These are phyloP conservation scores for Stictocephala bisonia DNA, from an alignment of 2,888 invertebrate species.

Conservation along the genomic window DNA sequence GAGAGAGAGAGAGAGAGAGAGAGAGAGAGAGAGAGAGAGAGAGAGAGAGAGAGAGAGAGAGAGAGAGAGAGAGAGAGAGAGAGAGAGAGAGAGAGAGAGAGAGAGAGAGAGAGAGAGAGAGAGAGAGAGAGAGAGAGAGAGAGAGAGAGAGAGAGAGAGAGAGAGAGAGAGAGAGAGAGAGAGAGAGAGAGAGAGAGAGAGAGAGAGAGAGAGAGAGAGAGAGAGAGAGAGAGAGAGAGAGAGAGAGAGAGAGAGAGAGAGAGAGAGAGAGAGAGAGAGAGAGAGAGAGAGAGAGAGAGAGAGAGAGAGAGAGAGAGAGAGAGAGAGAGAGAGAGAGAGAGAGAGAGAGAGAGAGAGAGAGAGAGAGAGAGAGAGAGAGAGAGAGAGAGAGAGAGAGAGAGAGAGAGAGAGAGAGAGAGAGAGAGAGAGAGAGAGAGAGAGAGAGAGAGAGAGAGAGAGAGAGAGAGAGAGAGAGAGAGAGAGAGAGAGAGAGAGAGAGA, in stretches of 20 bases:
- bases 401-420: not conserved
- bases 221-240: not conserved
- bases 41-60: not conserved
- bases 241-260: not conserved
- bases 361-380: not conserved
- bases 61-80: not conserved
- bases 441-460: not conserved
- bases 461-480: not conserved
- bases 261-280: not conserved
- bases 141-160: not conserved
- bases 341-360: not conserved
- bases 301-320: not conserved
- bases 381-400: not conserved
- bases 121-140: not conserved
- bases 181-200: too few relatives aligned
- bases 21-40: not conserved
- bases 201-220: too few relatives aligned
- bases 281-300: not conserved
- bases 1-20: not conserved
- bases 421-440: not conserved
- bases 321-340: not conserved
- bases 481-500: not conserved
- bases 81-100: not conserved
- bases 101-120: not conserved
- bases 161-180: not conserved